Conservation (phyloP, 2,113 vertebrate species). For the Eublepharis macularius region DNA sequence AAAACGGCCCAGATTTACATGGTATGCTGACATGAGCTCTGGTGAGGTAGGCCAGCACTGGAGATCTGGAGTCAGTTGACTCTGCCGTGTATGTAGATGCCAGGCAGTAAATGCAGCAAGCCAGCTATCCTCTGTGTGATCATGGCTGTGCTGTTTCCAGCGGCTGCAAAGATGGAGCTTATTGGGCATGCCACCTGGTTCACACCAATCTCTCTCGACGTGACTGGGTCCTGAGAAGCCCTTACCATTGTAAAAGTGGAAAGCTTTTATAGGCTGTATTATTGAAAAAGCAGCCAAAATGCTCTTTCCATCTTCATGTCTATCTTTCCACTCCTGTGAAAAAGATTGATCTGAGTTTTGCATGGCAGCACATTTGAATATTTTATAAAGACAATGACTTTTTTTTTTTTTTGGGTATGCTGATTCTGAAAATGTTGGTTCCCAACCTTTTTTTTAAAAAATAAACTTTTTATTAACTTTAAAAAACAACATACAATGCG, state of each 20-base stretch:
- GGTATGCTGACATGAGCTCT: background rate
- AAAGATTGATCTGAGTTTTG: background rate
- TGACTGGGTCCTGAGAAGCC: background rate
- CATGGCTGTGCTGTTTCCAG: background rate
- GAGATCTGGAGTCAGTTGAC: background rate
- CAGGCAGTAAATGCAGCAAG: background rate
- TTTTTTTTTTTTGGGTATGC: too few relatives aligned
- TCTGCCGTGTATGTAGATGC: background rate
- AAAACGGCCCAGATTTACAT: background rate
- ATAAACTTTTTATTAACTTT: too few relatives aligned
- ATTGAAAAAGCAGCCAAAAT: background rate
- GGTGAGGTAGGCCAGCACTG: slow-evolving; percentile 3
- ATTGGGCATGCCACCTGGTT: slow-evolving; percentile 12
- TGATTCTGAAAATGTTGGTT: too few relatives aligned
- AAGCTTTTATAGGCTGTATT: background rate
- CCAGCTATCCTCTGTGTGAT: background rate
- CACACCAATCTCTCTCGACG: background rate
- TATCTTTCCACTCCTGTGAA: background rate
- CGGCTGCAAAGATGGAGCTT: background rate
- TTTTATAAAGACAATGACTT: background rate
- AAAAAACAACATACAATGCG: too few relatives aligned
- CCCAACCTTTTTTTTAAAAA: too few relatives aligned
- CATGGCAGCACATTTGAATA: background rate
- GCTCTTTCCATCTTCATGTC: background rate
- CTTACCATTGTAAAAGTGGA: background rate